These are phyloP conservation scores for Acanthococcus lagerstroemiae DNA, from an alignment of 2,888 invertebrate genomes.

Conservation along the genomic window DNA sequence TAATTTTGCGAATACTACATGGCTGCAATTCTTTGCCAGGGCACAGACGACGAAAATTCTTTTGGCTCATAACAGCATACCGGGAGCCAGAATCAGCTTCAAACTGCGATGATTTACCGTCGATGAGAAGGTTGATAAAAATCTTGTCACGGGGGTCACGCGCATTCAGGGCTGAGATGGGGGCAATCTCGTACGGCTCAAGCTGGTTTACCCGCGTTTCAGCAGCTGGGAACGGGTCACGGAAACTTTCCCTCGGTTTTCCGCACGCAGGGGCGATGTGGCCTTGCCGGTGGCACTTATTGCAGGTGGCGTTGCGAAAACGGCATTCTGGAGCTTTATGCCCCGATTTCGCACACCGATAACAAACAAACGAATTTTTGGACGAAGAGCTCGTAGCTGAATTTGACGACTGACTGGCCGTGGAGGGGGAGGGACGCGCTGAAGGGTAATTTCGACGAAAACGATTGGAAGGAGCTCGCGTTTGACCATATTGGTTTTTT, in stretches of 20 bases:
- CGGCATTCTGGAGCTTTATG: not conserved
- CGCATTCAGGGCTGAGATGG: not conserved
- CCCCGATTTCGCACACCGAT: not conserved
- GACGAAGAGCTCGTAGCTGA: no score
- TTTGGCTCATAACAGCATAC: not conserved
- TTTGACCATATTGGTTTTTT: not conserved
- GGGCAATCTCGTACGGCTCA: not conserved
- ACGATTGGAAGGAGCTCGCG: not conserved
- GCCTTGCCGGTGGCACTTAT: not conserved
- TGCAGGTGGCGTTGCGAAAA: not conserved
- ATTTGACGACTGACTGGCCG: no score
- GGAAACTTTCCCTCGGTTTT: not conserved
- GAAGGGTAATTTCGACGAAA: no score
- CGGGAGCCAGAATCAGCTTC: no score
- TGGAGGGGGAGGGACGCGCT: no score
- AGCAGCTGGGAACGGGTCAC: not conserved
- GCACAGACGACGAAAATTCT: not conserved
- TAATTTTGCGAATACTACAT: not conserved
- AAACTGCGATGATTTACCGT: no score
- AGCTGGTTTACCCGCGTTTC: not conserved
- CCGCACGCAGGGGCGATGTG: not conserved
- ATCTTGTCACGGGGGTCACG: not conserved
- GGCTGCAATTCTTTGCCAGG: not conserved
- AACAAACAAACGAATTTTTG: no score
- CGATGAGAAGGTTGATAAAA: not conserved